These are phyloP conservation scores for Scolopax mira DNA, from an alignment of 2,113 vertebrate genomes.

Conservation along the genomic window DNA sequence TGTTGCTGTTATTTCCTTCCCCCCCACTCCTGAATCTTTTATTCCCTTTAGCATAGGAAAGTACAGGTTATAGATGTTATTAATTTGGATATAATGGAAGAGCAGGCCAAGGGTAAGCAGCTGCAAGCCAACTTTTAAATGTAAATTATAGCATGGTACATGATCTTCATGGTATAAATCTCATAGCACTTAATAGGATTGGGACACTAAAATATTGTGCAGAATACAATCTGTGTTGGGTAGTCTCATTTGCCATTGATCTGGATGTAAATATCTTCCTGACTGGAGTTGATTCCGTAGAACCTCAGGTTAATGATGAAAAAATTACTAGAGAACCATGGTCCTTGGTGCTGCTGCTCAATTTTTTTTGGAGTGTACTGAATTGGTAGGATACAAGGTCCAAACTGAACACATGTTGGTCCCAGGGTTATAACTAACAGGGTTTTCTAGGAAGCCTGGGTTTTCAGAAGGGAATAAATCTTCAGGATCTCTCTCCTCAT, in stretches of 20 bases:
- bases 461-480: background rate
- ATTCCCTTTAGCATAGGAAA: background rate
- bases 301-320: background rate
- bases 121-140: conserved; percentile 33
- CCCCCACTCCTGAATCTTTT: rapidly evolving
- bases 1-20: background rate
- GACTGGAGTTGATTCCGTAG: background rate
- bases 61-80: background rate
- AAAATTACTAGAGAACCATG: background rate
- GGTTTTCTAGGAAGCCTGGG: background rate
- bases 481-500: background rate
- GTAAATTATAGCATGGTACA: conserved; percentile 26
- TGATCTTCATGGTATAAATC: conserved; percentile 51
- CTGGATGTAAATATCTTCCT: conserved; percentile 27
- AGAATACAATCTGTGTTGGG: background rate
- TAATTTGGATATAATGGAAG: conserved; percentile 45
- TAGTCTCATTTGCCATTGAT: conserved; percentile 9
- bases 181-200: conserved; percentile 27
- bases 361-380: background rate
- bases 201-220: conserved; percentile 27
- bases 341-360: background rate
- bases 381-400: background rate
- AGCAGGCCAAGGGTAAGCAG: conserved; percentile 35
- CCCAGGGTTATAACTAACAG: background rate
- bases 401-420: background rate